These are phyloP conservation scores for Cheilosia urbana DNA, from an alignment of 2,888 invertebrate species.

Conservation along the genomic window DNA sequence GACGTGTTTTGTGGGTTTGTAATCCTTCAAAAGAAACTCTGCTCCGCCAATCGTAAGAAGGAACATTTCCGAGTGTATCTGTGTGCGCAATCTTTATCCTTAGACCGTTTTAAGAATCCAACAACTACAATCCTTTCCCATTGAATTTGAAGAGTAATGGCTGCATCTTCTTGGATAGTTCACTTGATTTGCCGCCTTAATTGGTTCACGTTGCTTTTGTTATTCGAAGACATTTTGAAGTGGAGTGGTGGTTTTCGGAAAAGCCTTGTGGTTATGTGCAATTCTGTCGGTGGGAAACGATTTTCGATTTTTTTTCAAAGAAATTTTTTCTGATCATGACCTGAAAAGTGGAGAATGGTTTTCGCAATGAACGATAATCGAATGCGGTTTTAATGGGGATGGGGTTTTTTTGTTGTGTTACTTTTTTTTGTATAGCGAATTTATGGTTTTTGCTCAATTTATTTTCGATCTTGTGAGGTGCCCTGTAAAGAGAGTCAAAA, in stretches of 20 bases:
- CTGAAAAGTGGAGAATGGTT: slow-evolving; percentile 6
- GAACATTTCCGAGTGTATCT: slow-evolving; percentile 31
- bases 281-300: slow-evolving; percentile 21
- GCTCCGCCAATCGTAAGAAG: slow-evolving; percentile 31
- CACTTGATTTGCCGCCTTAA: slow-evolving; percentile 66
- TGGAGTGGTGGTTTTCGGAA: slow-evolving; percentile 30
- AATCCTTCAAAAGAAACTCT: slow-evolving; percentile 48
- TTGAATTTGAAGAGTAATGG: slow-evolving; percentile 25
- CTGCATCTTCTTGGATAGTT: slow-evolving; percentile 48
- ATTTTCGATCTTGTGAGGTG: neutral
- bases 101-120: neutral
- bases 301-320: slow-evolving; percentile 31
- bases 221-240: slow-evolving; percentile 47
- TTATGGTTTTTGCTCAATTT: slow-evolving; percentile 10
- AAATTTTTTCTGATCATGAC: slow-evolving; percentile 33
- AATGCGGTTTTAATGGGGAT: slow-evolving; percentile 26
- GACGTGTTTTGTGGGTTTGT: slow-evolving; percentile 71
- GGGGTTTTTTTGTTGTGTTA: neutral
- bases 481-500: neutral
- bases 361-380: slow-evolving; percentile 33
- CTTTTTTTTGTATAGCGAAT: neutral
- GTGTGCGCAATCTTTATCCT: slow-evolving; percentile 48
- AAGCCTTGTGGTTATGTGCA: slow-evolving; percentile 37
- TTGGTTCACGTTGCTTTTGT: slow-evolving; percentile 61
- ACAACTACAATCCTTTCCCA: slow-evolving; percentile 36